phyloP scores from a whole-genome alignment of 1,140 invertebrate species.

The Arctopsyche grandis region DNA sequence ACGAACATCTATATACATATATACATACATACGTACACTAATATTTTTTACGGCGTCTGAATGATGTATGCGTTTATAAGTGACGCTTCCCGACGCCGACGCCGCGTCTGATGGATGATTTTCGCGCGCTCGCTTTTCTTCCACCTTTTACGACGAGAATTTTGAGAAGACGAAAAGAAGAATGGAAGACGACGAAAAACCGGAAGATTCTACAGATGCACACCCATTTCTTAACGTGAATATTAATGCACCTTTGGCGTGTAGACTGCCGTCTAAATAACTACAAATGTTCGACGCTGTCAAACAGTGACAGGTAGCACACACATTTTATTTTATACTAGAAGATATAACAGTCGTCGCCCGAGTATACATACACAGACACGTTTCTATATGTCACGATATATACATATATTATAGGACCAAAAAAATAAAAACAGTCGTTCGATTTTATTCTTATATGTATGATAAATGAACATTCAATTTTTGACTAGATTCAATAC shows the following conservation, averaged over 20 bases:
- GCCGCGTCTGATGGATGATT: constrained; percentile 36
- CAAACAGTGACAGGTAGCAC: neutral
- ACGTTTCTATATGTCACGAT: no score
- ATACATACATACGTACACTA: no score
- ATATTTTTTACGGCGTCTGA: neutral
- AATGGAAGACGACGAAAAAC: constrained; percentile 4
- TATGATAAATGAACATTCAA: no score
- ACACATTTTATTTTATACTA: no score
- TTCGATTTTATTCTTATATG: no score
- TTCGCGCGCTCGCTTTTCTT: constrained; percentile 7
- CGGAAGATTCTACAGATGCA: constrained; percentile 12
- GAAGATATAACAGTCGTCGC: no score
- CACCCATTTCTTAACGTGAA: neutral
- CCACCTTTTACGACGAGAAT: neutral
- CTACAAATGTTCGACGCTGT: constrained; percentile 14
- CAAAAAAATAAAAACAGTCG: no score
- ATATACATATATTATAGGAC: no score
- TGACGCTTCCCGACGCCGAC: constrained; percentile 28
- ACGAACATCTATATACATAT: no score
- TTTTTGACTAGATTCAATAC: no score
- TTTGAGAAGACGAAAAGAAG: constrained; percentile 6
- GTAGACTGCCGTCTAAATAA: neutral
- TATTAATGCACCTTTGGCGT: constrained; percentile 3
- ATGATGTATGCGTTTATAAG: constrained; percentile 39
- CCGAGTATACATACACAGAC: no score